Evolutionary conservation across 2,113 vertebrate genomes (phyloP).

Genomic region (Nasalis larvatus): DNA sequence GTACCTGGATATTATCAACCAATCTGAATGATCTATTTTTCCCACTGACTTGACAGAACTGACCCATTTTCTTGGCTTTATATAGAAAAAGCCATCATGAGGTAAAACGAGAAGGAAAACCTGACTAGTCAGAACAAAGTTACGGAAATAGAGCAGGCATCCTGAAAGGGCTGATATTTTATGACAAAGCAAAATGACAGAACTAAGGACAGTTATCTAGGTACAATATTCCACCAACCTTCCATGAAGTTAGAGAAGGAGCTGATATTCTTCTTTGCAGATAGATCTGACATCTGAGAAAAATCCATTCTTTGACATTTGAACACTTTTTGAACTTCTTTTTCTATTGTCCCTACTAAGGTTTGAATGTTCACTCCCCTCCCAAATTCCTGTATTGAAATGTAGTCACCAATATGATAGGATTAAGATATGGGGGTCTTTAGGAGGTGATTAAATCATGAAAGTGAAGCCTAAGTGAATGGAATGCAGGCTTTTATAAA

Average conservation of each 20-base stretch:
- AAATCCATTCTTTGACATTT: not conserved
- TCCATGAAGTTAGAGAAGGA: not conserved
- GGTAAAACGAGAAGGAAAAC: not conserved
- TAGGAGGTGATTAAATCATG: not conserved
- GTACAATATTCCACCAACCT: not conserved
- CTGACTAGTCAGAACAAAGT: not conserved
- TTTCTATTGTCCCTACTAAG: not conserved
- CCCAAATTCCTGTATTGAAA: not conserved
- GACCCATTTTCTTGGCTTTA: not conserved
- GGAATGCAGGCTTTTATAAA: no score
- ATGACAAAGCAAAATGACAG: not conserved
- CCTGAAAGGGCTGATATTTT: not conserved
- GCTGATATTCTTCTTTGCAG: not conserved
- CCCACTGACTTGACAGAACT: not conserved
- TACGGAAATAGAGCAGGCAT: not conserved
- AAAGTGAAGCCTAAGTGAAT: accelerated
- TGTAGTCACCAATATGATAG: not conserved
- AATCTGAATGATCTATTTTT: not conserved
- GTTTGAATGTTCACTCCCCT: not conserved
- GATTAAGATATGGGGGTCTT: not conserved
- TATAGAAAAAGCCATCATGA: not conserved
- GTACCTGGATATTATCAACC: not conserved
- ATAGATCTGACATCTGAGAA: not conserved
- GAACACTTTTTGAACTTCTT: not conserved
- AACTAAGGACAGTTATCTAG: not conserved